Evolutionary conservation across 2,797 vertebrate species (phyloP), one percentile per base, ranked within the genome.

Genomic region (Allobates femoralis): DNA sequence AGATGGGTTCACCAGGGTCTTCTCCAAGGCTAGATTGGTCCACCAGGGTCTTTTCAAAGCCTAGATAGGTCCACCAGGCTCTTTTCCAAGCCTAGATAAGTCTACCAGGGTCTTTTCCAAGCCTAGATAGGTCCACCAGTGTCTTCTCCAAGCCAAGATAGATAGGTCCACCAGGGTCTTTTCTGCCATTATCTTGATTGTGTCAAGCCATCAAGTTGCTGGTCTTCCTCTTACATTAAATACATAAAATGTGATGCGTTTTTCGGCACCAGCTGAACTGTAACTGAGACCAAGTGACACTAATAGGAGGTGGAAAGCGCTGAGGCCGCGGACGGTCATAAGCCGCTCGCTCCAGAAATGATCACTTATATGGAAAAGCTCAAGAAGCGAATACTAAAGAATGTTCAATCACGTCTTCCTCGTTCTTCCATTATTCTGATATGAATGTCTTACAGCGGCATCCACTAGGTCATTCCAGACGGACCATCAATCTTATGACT

Each of bases 361-460:
- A 46, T 50, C 69, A 46, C 23, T n/a, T 2, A 30, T 34, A 21
- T 64, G 60, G 11, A 12, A 60, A 64, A 28, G n/a, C 60, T 14
- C n/a, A 6, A 67, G 46, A 23, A 73, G 16, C 6, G 12, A 41
- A 37, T 26, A 73, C 46, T 23, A 50, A 73, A 23, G 14, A 73
- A 50, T 50, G n/a, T 26, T 2, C 34, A 23, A 41, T 71, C 46
- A 21, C n/a, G 23, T 37, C 11, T 71, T n/a, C 21, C 5, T 23
- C 37, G 26, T 73, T 73, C 69, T 50, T 73, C 37, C 69, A 73
- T 73, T 23, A 73, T n/a, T n/a, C 69, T 46, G 69, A 23, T 73
- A 12, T 5, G 23, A 37, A 46, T 73, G 14, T 73, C n/a, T 73
- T 50, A 37, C 46, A 46, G 26, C 23, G 23, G 69, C 15, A 15